phyloP scores from a whole-genome alignment of 2,888 invertebrate genomes.

The Sphecodes monilicornis region DNA sequence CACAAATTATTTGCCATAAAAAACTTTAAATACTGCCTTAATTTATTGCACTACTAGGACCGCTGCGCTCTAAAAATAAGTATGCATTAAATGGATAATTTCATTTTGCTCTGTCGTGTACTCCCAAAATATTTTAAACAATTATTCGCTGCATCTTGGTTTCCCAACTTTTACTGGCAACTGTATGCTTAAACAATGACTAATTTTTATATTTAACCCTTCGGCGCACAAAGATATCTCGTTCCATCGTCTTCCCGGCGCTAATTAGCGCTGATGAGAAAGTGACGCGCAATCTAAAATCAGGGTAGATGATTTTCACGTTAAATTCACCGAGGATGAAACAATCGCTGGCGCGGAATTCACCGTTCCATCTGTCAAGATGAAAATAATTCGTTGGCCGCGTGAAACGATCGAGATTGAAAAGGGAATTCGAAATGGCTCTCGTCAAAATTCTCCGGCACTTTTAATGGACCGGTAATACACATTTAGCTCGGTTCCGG shows the following conservation, averaged over 20 bases:
- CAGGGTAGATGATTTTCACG: conserved; percentile 20
- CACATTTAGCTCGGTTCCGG: background rate
- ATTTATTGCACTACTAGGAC: too few species aligned
- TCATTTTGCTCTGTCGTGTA: background rate
- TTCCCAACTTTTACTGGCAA: background rate
- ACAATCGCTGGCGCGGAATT: conserved; percentile 7
- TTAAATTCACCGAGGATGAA: conserved; percentile 17
- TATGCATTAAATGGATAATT: background rate
- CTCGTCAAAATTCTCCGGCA: conserved; percentile 15
- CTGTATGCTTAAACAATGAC: conserved; percentile 23
- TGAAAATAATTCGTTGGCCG: conserved; percentile 9
- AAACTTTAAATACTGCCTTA: background rate
- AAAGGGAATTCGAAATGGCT: conserved; percentile 40
- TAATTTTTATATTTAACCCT: conserved; percentile 27
- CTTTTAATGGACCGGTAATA: conserved; percentile 26
- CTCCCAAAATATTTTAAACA: background rate
- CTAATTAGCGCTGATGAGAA: conserved; percentile 59
- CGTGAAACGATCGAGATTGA: conserved; percentile 14
- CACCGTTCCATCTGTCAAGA: conserved; percentile 6
- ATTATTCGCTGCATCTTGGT: background rate
- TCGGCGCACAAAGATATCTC: conserved; percentile 1
- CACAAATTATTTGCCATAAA: background rate
- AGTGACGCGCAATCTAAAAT: conserved; percentile 30
- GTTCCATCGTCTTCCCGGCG: conserved; percentile 25
- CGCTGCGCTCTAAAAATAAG: background rate